phyloP scores from a whole-genome alignment of 2,113 vertebrate genomes.

The Phalacrocorax brasilianus region DNA sequence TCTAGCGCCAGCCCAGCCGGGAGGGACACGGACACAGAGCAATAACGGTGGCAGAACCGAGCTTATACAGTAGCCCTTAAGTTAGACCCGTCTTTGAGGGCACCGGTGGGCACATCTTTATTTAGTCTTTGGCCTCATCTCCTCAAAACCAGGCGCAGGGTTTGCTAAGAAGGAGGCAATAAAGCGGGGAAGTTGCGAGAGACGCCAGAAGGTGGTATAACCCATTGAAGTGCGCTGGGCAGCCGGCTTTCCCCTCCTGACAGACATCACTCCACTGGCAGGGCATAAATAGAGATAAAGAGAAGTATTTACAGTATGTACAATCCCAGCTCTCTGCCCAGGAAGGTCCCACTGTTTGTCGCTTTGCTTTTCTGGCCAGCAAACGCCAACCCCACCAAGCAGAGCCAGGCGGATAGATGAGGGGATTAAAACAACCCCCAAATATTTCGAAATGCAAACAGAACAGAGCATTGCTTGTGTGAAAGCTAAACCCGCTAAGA shows the following conservation, averaged over 20 bases:
- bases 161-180: not conserved
- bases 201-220: not conserved
- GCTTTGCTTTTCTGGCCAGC: not conserved
- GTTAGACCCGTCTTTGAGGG: not conserved
- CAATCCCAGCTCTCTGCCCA: not conserved
- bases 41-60: not conserved
- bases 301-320: not conserved
- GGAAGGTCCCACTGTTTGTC: not conserved
- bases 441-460: conserved; percentile 28
- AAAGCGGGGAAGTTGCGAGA: not conserved
- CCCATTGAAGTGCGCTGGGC: not conserved
- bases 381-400: not conserved
- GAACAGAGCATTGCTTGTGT: conserved; percentile 42
- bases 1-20: not conserved
- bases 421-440: conserved; percentile 61
- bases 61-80: not conserved
- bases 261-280: not conserved
- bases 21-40: not conserved
- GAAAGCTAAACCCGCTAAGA: not conserved
- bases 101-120: not conserved
- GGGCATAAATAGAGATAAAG: conserved; percentile 24
- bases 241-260: not conserved
- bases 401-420: conserved; percentile 26
- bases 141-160: not conserved
- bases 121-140: not conserved